A percentile compares a stretch with the other conserved stretches of the same genome.
Evolutionary conservation across 2,113 vertebrate species (phyloP).

Genomic region (Synchiropus splendidus): DNA sequence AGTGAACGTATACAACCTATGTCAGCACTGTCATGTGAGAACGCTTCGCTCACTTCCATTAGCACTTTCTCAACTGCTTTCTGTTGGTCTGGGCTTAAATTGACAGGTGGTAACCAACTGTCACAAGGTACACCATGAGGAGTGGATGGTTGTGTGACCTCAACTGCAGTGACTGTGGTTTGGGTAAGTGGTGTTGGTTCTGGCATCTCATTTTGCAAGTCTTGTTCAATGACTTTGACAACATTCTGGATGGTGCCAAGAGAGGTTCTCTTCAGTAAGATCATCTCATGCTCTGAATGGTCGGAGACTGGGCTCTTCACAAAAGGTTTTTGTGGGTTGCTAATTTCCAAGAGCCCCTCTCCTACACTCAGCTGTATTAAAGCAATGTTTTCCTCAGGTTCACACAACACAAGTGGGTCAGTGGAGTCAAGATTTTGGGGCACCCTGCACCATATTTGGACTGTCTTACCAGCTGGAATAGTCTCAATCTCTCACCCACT

Average conservation of each 20-base stretch:
- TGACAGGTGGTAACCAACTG: constrained; percentile 1
- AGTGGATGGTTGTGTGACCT: too few species aligned
- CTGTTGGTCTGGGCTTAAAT: constrained; percentile 7
- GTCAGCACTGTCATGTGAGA: not conserved
- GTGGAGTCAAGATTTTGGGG: not conserved
- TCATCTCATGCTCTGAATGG: constrained; percentile 1
- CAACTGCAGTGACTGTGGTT: too few species aligned
- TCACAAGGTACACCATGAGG: not conserved
- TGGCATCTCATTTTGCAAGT: not conserved
- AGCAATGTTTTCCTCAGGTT: not conserved
- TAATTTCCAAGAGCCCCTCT: not conserved
- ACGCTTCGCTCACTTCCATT: constrained; percentile 1
- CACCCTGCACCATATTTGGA: not conserved
- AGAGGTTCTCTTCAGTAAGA: not conserved
- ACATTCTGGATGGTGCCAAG: constrained; percentile 3
- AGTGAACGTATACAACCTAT: not conserved
- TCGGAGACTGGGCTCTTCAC: not conserved
- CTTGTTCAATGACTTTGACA: not conserved
- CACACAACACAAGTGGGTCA: constrained; percentile 1
- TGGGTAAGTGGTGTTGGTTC: too few species aligned
- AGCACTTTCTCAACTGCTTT: constrained; percentile 3
- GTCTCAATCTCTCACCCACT: not conserved
- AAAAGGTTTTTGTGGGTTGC: not conserved
- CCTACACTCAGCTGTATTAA: constrained; percentile 1
- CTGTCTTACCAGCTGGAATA: constrained; percentile 1